These are phyloP conservation scores for Aphidoletes aphidimyza DNA, from an alignment of 2,888 invertebrate species.

Conservation along the genomic window DNA sequence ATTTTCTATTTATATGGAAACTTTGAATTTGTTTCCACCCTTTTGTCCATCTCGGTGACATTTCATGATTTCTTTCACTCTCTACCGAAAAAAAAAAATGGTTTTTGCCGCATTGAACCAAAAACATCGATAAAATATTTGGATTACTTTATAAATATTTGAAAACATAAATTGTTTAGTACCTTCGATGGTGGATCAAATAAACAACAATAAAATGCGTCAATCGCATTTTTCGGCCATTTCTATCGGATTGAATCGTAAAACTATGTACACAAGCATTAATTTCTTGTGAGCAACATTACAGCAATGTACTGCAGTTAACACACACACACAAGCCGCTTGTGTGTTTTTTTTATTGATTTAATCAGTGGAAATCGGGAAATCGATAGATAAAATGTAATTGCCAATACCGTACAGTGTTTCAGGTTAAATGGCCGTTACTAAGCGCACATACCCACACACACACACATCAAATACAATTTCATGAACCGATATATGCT, in stretches of 20 bases:
- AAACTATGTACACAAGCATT: no score
- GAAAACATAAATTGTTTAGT: slow-evolving; percentile 24
- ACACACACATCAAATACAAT: no score
- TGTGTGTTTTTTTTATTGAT: background rate
- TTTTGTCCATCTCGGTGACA: background rate
- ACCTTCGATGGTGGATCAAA: slow-evolving; percentile 11
- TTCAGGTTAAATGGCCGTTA: background rate
- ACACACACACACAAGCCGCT: background rate
- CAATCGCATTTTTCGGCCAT: background rate
- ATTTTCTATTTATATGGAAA: background rate
- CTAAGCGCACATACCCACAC: no score
- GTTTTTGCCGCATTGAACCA: background rate
- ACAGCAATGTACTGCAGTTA: no score
- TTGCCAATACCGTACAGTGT: background rate
- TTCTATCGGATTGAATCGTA: background rate
- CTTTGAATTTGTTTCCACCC: background rate
- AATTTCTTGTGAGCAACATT: no score
- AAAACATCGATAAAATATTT: background rate
- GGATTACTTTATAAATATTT: slow-evolving; percentile 22
- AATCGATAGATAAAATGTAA: slow-evolving; percentile 21
- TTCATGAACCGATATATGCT: no score
- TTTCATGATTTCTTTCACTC: background rate
- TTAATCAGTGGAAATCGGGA: background rate
- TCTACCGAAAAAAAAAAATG: no score
- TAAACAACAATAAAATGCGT: background rate